Evolutionary conservation across 2,113 vertebrate genomes (phyloP).

Genomic region (Tautogolabrus adspersus): DNA sequence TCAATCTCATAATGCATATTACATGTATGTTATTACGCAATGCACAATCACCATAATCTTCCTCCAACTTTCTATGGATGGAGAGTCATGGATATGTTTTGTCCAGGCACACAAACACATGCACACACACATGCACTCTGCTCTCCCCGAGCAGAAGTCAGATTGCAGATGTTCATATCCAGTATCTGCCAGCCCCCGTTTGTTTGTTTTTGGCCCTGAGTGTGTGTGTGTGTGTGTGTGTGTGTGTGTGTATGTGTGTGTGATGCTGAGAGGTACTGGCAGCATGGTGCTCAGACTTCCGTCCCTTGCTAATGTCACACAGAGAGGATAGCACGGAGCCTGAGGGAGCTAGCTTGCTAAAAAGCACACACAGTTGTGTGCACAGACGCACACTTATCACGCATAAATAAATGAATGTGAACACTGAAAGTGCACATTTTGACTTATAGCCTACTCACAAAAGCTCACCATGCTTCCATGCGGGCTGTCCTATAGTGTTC

Average conservation of each 20-base stretch:
- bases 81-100: conserved; percentile 37
- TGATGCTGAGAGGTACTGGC: conserved; percentile 70
- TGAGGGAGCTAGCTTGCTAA: conserved; percentile 28
- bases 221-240: conserved; percentile 34
- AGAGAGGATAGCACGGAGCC: conserved; percentile 59
- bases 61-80: conserved; percentile 29
- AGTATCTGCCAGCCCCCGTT: conserved; percentile 51
- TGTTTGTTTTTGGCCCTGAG: conserved; percentile 51
- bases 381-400: conserved; percentile 22
- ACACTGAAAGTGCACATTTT: conserved; percentile 44
- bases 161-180: conserved; percentile 70
- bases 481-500: conserved; percentile 20
- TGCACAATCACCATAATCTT: conserved; percentile 57
- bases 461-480: not conserved
- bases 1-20: conserved; percentile 68
- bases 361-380: not conserved
- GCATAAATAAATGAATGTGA: conserved; percentile 54
- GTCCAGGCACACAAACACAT: conserved; percentile 13
- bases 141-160: conserved; percentile 44
- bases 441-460: conserved; percentile 34
- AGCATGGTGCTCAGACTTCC: conserved; percentile 59
- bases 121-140: not conserved
- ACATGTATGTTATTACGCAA: conserved; percentile 63
- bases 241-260: conserved; percentile 28
- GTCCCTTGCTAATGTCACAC: conserved; percentile 71